phyloP scores from a whole-genome alignment of 1,140 invertebrate species.

The Neodiprion pinetum region DNA sequence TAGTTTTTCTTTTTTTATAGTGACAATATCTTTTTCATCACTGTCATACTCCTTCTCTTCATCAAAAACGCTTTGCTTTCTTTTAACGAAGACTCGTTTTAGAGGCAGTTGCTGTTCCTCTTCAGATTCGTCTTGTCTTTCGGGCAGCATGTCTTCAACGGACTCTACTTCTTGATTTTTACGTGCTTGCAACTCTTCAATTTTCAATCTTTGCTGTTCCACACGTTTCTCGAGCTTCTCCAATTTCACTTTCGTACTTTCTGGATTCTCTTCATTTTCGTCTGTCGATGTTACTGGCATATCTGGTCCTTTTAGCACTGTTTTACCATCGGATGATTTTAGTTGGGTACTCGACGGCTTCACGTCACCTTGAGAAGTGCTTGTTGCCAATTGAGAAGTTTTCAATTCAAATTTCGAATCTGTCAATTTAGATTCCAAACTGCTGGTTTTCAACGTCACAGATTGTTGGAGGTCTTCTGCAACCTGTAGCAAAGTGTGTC shows the following conservation, averaged over 20 bases:
- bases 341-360: conserved; percentile 18
- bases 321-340: conserved; percentile 18
- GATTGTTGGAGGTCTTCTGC: conserved; percentile 28
- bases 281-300: conserved; percentile 18
- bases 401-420: conserved; percentile 54
- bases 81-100: conserved; percentile 58
- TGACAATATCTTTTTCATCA: conserved; percentile 19
- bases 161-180: conserved; percentile 54
- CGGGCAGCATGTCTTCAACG: conserved; percentile 55
- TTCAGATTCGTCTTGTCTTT: conserved; percentile 58
- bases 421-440: conserved; percentile 7
- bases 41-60: conserved; percentile 57
- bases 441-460: conserved; percentile 27
- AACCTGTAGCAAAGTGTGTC: conserved; percentile 45
- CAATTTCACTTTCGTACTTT: conserved; percentile 51
- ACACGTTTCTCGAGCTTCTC: conserved; percentile 54
- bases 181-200: conserved; percentile 53
- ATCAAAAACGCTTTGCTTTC: conserved; percentile 59
- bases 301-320: conserved; percentile 19
- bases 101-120: conserved; percentile 58
- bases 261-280: conserved; percentile 43
- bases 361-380: neutral
- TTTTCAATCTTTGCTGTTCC: conserved; percentile 57
- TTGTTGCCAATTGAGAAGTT: conserved; percentile 38
- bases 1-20: conserved; percentile 18